Percentiles rank a stretch among this genome's conserved stretches.
Conservation (phyloP, 2,888 invertebrate species). For the Allacma fusca region DNA sequence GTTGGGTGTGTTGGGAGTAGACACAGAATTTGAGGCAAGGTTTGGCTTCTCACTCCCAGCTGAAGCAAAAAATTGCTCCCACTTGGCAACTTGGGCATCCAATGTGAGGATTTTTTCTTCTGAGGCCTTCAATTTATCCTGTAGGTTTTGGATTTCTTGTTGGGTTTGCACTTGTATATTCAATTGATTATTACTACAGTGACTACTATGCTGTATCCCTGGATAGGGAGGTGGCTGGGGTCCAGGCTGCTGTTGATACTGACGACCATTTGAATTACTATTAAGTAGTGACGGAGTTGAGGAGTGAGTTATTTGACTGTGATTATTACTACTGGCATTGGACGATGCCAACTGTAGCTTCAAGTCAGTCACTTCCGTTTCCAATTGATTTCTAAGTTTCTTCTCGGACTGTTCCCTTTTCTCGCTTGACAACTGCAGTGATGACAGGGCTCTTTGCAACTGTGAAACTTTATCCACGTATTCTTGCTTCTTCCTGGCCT, state of each 20-base stretch:
- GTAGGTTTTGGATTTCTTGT: conserved; percentile 55
- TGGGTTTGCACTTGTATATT: conserved; percentile 36
- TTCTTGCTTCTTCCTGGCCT: conserved; percentile 74
- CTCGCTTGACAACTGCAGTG: conserved; percentile 83
- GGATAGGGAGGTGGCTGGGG: conserved; percentile 58
- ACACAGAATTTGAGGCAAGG: conserved; percentile 43
- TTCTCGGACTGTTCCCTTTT: conserved; percentile 85
- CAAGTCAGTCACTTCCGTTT: conserved; percentile 79
- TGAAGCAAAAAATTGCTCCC: conserved; percentile 57
- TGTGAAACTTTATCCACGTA: conserved; percentile 86
- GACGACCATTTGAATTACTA: conserved; percentile 1
- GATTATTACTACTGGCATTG: conserved; percentile 61
- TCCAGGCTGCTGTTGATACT: neutral
- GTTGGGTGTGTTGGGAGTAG: conserved; percentile 60
- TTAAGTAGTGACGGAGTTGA: conserved; percentile 22
- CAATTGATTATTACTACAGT: neutral
- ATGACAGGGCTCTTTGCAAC: conserved; percentile 80
- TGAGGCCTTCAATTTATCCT: conserved; percentile 58
- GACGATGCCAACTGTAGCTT: conserved; percentile 65
- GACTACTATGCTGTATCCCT: conserved; percentile 31
- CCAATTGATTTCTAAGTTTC: conserved; percentile 82
- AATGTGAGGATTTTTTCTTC: conserved; percentile 58
- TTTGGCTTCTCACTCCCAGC: conserved; percentile 34
- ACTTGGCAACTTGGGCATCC: conserved; percentile 52
- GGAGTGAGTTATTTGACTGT: conserved; percentile 8